Base-by-base conservation (phyloP, 2,797 vertebrate species). In the Prionace glauca region DNA sequence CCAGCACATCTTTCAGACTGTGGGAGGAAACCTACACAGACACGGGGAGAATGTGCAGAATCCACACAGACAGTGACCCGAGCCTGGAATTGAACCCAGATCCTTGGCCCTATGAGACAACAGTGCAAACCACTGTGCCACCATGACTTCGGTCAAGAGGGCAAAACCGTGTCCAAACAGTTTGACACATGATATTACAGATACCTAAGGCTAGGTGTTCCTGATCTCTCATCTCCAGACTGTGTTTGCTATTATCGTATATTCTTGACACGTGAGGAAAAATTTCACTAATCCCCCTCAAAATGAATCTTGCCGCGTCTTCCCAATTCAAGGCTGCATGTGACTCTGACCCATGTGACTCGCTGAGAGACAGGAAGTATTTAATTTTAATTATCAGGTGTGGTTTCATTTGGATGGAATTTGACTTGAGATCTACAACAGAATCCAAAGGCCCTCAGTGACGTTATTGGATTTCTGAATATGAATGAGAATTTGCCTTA, bases 401-500 rank as follows among this genome's bases (percentile, higher is more conserved):
- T 41, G n/a, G 11, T 65, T 65, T 32, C 20, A 16, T 65, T 67
- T 65, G 60, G 16, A 20, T 91, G 29, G 32, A 36, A 65, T n/a
- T n/a, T 91, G 14, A 69, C 24, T 65, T 60, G 88, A n/a, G 7
- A 7, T 5, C 20, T 67, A 65, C 87, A 12, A n/a, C 22, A 56
- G 45, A 9, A 60, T 88, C 14, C 12, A 50, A 88, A 60, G 45
- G 86, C 22, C 86, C 50, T 10, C 11, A 12, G 60, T 56, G 29
- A 18, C 29, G 32, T n/a, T 90, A 14, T 32, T 32, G 11, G 22
- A 26, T 7, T 74, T 69, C 65, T 24, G 72, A 62, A 36, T 18
- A 8, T 50, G n/a, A 41, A 36, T 69, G 67, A 29, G 36, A 36
- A n/a, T 87, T 60, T 16, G 69, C 96, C 98, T 97, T 96, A 99